Conservation (phyloP, 2,888 invertebrate genomes). For the Artemia sinica region DNA sequence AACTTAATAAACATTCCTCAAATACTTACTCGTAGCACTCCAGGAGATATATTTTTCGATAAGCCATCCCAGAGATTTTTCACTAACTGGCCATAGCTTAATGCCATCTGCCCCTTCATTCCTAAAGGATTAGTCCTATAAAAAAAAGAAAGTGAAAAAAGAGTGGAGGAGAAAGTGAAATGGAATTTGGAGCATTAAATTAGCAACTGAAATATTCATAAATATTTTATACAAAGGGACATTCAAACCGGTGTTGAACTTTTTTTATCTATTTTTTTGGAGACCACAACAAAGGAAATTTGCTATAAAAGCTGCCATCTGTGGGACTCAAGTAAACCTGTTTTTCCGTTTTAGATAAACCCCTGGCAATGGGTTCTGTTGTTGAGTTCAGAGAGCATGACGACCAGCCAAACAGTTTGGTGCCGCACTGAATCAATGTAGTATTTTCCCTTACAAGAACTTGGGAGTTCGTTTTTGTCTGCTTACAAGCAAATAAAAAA, state of each 20-base stretch:
- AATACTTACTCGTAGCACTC: conserved; percentile 46
- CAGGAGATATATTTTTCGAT: conserved; percentile 63
- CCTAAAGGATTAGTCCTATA: conserved; percentile 58
- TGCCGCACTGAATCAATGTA: no score
- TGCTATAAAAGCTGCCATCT: no score
- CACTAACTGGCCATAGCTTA: conserved; percentile 53
- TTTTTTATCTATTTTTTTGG: neutral
- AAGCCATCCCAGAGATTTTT: conserved; percentile 62
- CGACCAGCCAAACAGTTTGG: no score
- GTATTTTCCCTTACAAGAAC: no score
- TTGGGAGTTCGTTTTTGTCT: no score
- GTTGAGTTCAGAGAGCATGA: no score
- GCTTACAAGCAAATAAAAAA: no score
- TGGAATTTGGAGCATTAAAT: neutral
- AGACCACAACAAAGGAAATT: neutral
- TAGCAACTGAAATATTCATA: neutral
- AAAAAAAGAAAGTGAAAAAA: conserved; percentile 20
- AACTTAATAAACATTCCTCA: no score
- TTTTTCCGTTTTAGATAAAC: no score
- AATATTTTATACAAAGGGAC: neutral
- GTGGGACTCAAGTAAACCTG: no score
- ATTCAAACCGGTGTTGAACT: neutral
- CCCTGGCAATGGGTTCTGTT: no score
- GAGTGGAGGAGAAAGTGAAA: neutral
- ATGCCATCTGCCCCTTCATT: conserved; percentile 67